Conservation (phyloP, 1,140 invertebrate species). For the Ditylenchus dipsaci region DNA sequence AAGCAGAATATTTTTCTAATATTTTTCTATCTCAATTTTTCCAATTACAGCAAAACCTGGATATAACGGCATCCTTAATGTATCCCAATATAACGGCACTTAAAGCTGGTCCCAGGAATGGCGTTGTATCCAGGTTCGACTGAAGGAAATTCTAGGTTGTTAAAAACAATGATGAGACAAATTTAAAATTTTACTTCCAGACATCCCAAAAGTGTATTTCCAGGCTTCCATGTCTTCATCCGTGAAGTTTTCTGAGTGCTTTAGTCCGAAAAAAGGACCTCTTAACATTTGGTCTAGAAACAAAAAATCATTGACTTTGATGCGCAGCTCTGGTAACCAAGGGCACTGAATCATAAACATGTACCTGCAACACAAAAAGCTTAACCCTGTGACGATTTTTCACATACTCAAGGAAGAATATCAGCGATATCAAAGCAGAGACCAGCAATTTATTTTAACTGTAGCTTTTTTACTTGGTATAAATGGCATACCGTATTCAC, state of each 20-base stretch:
- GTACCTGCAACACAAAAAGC: conserved; percentile 64
- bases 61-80: too few species aligned
- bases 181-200: too few species aligned
- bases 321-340: conserved; percentile 68
- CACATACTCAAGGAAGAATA: background rate
- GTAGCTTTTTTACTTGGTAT: too few species aligned
- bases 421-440: background rate
- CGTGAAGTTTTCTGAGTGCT: conserved; percentile 55
- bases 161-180: conserved; percentile 66
- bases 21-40: too few species aligned
- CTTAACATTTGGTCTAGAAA: conserved; percentile 66
- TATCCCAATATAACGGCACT: too few species aligned
- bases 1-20: too few species aligned
- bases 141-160: background rate
- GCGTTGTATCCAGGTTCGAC: too few species aligned
- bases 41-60: too few species aligned
- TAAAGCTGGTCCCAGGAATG: too few species aligned
- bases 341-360: conserved; percentile 72
- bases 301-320: conserved; percentile 66
- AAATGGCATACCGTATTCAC: too few species aligned
- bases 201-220: too few species aligned
- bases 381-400: background rate
- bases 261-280: conserved; percentile 56
- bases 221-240: conserved; percentile 69
- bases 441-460: conserved; percentile 19